Evolutionary conservation across 2,113 vertebrate genomes (phyloP).

Genomic region (Rattus rattus): DNA sequence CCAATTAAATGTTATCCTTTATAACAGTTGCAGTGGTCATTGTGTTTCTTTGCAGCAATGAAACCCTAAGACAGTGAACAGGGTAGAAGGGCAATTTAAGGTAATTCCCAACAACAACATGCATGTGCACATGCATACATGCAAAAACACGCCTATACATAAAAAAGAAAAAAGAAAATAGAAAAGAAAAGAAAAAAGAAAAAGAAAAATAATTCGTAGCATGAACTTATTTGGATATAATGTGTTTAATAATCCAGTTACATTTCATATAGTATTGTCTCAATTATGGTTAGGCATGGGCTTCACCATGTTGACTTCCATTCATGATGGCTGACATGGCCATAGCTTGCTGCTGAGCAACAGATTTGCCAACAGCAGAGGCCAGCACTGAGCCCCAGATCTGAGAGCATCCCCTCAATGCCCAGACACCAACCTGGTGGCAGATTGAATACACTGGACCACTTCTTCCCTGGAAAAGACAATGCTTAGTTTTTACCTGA

Average conservation of each 20-base stretch:
- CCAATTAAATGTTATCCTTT: too few relatives aligned
- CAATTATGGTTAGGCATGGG: background rate
- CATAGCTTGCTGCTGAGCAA: background rate
- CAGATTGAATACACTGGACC: background rate
- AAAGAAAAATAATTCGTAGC: background rate
- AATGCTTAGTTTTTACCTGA: background rate
- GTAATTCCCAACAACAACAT: background rate
- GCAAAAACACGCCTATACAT: background rate
- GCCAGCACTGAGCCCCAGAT: background rate
- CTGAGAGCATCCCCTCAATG: background rate
- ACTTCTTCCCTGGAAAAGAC: background rate
- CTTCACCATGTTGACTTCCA: background rate
- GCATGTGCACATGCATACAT: background rate
- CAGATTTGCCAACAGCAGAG: background rate
- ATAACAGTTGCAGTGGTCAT: too few relatives aligned
- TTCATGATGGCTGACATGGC: background rate
- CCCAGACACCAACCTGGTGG: background rate
- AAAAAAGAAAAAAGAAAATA: background rate
- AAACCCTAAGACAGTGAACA: background rate
- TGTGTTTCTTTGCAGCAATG: too few relatives aligned
- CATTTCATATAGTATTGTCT: background rate
- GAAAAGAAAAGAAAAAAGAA: background rate
- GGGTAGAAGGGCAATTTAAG: background rate
- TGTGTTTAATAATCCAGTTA: background rate
- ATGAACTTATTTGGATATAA: background rate